Percentiles rank a stretch among this genome's conserved stretches.
phyloP scores from a whole-genome alignment of 2,797 vertebrate species.

The Glossophaga mutica region DNA sequence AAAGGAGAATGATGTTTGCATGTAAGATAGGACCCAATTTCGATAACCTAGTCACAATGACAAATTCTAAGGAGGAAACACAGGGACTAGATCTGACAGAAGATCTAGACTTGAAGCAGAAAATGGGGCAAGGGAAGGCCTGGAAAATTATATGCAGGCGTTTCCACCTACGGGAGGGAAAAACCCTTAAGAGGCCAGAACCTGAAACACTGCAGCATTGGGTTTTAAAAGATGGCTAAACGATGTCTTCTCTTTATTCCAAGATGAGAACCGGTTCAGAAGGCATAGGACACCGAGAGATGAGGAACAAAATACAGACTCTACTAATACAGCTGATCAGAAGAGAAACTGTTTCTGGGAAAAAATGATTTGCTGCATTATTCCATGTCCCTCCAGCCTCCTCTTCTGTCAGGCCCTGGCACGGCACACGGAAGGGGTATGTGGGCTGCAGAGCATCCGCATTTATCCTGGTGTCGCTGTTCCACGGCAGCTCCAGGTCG shows the following conservation, averaged over 20 bases:
- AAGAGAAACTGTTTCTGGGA: neutral
- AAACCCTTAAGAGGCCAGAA: neutral
- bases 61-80: neutral
- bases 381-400: neutral
- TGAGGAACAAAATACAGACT: neutral
- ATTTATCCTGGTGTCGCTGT: neutral
- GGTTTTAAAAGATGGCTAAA: neutral
- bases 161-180: neutral
- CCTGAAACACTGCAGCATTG: neutral
- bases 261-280: neutral
- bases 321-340: neutral
- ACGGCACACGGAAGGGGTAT: neutral
- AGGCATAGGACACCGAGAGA: neutral
- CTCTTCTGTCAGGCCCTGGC: neutral
- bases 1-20: neutral
- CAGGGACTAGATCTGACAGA: neutral
- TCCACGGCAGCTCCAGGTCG: neutral
- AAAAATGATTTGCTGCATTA: neutral
- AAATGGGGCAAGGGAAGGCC: neutral
- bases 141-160: neutral
- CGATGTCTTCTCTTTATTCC: neutral
- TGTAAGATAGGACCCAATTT: neutral
- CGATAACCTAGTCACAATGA: neutral
- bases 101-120: neutral
- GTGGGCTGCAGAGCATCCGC: neutral